Conservation (phyloP, 2,797 vertebrate species). For the Clarias laeviceps region DNA sequence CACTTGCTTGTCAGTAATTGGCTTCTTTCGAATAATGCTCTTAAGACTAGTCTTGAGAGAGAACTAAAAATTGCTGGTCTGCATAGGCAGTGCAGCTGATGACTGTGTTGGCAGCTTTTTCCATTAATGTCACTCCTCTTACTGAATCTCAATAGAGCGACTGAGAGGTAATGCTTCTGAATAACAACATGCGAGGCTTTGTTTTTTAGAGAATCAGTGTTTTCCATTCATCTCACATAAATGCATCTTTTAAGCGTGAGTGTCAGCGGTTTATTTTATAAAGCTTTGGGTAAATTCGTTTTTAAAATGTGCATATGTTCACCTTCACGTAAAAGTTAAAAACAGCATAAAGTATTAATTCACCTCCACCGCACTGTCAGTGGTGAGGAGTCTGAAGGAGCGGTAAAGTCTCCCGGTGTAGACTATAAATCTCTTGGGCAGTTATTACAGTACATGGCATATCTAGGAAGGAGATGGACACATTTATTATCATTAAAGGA, state of each 20-base stretch:
- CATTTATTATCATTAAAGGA: constrained; percentile 54
- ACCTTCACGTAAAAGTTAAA: constrained; percentile 34
- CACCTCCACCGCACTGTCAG: constrained; percentile 5
- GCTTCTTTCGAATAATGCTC: constrained; percentile 66
- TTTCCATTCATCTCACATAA: constrained; percentile 30
- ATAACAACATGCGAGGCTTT: constrained; percentile 35
- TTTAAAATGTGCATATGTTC: constrained; percentile 20
- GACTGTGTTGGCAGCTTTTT: constrained; percentile 64
- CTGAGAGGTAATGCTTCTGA: constrained; percentile 44
- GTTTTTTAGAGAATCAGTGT: constrained; percentile 3
- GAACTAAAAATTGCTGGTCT: constrained; percentile 60
- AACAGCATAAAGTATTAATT: constrained; percentile 38
- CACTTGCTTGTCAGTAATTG: constrained; percentile 56
- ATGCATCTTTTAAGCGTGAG: constrained; percentile 10
- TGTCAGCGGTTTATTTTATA: constrained; percentile 30
- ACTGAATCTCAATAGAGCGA: constrained; percentile 61
- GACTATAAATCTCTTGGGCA: constrained; percentile 46
- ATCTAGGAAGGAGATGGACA: constrained; percentile 46
- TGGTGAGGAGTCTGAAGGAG: background rate
- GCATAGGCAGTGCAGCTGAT: constrained; percentile 48
- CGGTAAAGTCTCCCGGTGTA: constrained; percentile 1
- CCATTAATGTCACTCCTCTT: constrained; percentile 67
- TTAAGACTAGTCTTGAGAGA: constrained; percentile 50
- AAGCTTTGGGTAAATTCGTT: constrained; percentile 6
- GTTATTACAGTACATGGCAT: constrained; percentile 44